Conservation (phyloP, 2,113 vertebrate genomes). For the Nestor notabilis region DNA sequence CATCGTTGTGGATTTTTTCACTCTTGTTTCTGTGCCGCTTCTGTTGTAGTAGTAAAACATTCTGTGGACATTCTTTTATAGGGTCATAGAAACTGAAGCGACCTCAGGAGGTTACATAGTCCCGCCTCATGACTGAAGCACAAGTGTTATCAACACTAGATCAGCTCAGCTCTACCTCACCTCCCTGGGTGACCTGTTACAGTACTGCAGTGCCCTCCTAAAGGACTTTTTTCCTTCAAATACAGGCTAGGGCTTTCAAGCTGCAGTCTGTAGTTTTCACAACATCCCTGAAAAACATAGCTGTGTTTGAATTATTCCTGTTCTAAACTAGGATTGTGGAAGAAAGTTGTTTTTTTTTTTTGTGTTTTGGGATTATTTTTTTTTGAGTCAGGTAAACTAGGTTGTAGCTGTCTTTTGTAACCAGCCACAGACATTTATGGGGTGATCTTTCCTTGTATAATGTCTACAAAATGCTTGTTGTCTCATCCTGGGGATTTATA, state of each 20-base stretch:
- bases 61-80: background rate
- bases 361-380: background rate
- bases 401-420: background rate
- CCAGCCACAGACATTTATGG: background rate
- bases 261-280: background rate
- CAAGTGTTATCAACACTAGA: background rate
- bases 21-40: background rate
- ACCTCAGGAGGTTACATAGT: background rate
- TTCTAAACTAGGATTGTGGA: background rate
- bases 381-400: background rate
- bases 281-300: background rate
- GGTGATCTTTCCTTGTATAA: background rate
- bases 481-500: background rate
- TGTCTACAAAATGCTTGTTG: background rate
- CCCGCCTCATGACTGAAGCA: background rate
- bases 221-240: background rate
- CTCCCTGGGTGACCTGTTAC: background rate
- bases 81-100: background rate
- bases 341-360: background rate
- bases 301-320: background rate
- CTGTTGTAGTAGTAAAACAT: background rate
- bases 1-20: background rate
- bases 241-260: background rate
- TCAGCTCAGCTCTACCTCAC: background rate
- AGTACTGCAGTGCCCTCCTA: background rate